These are phyloP conservation scores for Trematomus bernacchii DNA, from an alignment of 2,797 vertebrate genomes.

Conservation along the genomic window DNA sequence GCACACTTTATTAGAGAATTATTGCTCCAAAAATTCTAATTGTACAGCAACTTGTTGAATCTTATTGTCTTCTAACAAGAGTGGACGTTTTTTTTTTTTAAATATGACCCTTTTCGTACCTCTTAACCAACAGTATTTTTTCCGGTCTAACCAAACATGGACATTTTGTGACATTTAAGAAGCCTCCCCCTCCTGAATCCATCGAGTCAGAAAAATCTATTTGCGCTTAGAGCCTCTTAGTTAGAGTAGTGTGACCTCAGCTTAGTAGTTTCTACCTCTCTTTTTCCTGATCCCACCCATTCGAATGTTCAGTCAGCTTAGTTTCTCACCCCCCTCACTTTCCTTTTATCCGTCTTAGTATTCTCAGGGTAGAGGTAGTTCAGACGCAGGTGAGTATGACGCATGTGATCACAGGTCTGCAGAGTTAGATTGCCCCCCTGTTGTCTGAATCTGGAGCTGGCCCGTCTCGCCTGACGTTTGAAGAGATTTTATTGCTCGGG, in stretches of 20 bases:
- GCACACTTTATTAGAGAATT: constrained; percentile 38
- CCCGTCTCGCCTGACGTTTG: constrained; percentile 25
- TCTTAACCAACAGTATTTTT: constrained; percentile 11
- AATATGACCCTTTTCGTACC: constrained; percentile 17
- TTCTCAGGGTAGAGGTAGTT: constrained; percentile 83
- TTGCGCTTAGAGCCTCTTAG: constrained; percentile 28
- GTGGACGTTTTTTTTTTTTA: constrained; percentile 32
- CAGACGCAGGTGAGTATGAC: constrained; percentile 67
- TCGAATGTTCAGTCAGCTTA: constrained; percentile 38
- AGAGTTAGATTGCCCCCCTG: constrained; percentile 70
- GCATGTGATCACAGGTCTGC: constrained; percentile 57
- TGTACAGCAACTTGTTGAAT: constrained; percentile 33
- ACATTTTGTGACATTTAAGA: constrained; percentile 11
- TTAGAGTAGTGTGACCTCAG: constrained; percentile 68
- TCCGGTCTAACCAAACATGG: constrained; percentile 1
- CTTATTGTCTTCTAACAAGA: constrained; percentile 14
- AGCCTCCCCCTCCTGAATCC: constrained; percentile 22
- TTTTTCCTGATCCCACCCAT: constrained; percentile 41
- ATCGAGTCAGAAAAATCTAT: constrained; percentile 42
- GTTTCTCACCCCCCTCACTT: constrained; percentile 48
- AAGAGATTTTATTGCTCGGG: constrained; percentile 26
- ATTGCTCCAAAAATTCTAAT: background rate
- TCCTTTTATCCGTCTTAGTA: constrained; percentile 69
- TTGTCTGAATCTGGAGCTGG: constrained; percentile 57
- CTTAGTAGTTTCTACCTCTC: constrained; percentile 76